These are phyloP conservation scores for Melipona bicolor DNA, from an alignment of 2,888 invertebrate genomes.

Conservation along the genomic window DNA sequence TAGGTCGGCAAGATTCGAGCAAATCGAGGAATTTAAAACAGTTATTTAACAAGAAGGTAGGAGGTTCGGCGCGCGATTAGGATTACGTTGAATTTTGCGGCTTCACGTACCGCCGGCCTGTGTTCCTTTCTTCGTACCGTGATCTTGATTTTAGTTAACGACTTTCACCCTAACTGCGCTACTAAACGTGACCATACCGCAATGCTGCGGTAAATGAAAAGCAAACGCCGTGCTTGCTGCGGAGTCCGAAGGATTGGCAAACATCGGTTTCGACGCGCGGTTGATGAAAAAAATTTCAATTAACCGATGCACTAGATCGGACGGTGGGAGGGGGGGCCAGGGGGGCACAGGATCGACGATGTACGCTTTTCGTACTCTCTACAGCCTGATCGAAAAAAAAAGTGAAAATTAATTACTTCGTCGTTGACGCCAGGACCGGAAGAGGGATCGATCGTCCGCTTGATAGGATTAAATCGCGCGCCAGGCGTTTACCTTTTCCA, in stretches of 20 bases:
- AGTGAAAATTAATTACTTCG: conserved; percentile 70
- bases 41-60: conserved; percentile 7
- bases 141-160: conserved; percentile 47
- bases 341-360: conserved; percentile 41
- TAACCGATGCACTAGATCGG: conserved; percentile 67
- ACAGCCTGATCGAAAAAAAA: conserved; percentile 41
- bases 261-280: conserved; percentile 68
- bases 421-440: conserved; percentile 61
- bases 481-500: conserved; percentile 41
- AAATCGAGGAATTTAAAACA: neutral
- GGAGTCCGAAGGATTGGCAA: conserved; percentile 69
- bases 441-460: conserved; percentile 62
- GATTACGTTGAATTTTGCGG: neutral
- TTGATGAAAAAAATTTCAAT: conserved; percentile 74
- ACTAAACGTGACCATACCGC: conserved; percentile 63
- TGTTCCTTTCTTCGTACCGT: conserved; percentile 8
- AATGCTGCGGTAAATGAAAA: conserved; percentile 77
- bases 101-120: neutral
- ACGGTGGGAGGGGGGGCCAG: neutral
- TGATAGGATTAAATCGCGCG: conserved; percentile 67
- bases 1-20: neutral
- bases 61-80: neutral
- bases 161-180: conserved; percentile 51
- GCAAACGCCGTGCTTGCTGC: conserved; percentile 72
- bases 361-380: conserved; percentile 57